Base-by-base conservation (phyloP, 2,113 vertebrate species). In the Montifringilla adamsi region DNA sequence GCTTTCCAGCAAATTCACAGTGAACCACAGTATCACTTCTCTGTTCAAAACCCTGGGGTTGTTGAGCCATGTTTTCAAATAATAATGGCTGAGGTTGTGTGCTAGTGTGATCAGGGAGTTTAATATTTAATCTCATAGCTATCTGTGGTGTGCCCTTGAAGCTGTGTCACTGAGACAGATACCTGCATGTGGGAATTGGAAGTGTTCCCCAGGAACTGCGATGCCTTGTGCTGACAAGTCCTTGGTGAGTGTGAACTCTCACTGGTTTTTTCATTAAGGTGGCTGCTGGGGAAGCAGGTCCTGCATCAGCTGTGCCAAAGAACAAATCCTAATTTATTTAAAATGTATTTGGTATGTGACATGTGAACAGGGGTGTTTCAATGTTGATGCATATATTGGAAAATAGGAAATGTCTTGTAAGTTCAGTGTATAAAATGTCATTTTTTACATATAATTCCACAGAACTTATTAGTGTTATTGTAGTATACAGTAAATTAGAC, bases 231-330 rank as follows among this genome's bases (percentile, higher is more conserved):
- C 87, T 96, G 96, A 96, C 90, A 96, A 94, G 60, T 97, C 74
- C 76, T 97, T 88, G 77, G 72, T 90, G 63, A 30, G 75, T 97
- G 92, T 93, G 96, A 97, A 97, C 90, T 96, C 97, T 97, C 95
- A 84, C 91, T 63, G 26, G 60, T 90, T 81, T 83, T 88, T 86
- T 80, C 84, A 90, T 96, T 96, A 96, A 97, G 93, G 95, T 84
- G 92, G 87, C 68, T 96, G 70, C 90, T 84, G 23, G 11, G 50
- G 41, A 16, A 88, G 73, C 73, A 84, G 46, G 56, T 74, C 91
- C 35, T 72, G 28, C 6, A 5, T 92, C 81, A 47, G 52, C 66
- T 72, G 31, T 81, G 83, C 84, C 79, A 94, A 73, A 69, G 78
- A 86, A 72, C 80, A 94, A 79, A 97, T 43, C 15, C 18, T 41